phyloP scores from a whole-genome alignment of 2,888 invertebrate species.

The Caradrina kadenii region DNA sequence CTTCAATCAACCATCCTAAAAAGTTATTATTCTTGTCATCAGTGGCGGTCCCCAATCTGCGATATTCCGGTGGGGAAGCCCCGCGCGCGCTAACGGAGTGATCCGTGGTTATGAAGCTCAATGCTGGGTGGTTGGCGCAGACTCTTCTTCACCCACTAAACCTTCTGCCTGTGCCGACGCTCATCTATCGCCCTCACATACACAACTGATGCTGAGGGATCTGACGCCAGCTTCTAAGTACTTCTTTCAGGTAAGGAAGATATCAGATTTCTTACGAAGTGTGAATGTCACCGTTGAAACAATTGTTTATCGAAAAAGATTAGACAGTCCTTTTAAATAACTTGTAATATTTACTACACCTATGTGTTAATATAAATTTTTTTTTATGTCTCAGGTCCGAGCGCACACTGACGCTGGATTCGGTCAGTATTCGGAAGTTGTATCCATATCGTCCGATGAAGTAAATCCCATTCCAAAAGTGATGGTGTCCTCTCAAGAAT shows the following conservation, averaged over 20 bases:
- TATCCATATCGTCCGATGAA: slow-evolving; percentile 91
- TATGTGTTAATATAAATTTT: not conserved
- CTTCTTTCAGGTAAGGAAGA: slow-evolving; percentile 91
- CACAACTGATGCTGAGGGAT: slow-evolving; percentile 90
- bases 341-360: not conserved
- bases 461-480: slow-evolving; percentile 95
- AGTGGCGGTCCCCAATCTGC: slow-evolving; percentile 89
- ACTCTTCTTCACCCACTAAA: slow-evolving; percentile 71
- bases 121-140: slow-evolving; percentile 90
- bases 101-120: slow-evolving; percentile 93
- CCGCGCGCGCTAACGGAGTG: slow-evolving; percentile 93
- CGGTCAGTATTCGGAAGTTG: slow-evolving; percentile 92
- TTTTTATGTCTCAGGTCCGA: slow-evolving; percentile 90
- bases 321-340: too few species aligned
- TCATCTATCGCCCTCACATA: slow-evolving; percentile 84
- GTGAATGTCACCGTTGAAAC: not conserved
- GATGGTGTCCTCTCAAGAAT: slow-evolving; percentile 93
- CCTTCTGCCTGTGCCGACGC: slow-evolving; percentile 90
- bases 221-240: slow-evolving; percentile 92
- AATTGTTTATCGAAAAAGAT: not conserved
- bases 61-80: slow-evolving; percentile 95
- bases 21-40: slow-evolving; percentile 13
- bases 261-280: not conserved
- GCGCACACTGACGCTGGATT: slow-evolving; percentile 95
- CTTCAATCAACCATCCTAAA: not conserved